phyloP scores from a whole-genome alignment of 1,140 invertebrate genomes.

The Aphidius gifuensis region DNA sequence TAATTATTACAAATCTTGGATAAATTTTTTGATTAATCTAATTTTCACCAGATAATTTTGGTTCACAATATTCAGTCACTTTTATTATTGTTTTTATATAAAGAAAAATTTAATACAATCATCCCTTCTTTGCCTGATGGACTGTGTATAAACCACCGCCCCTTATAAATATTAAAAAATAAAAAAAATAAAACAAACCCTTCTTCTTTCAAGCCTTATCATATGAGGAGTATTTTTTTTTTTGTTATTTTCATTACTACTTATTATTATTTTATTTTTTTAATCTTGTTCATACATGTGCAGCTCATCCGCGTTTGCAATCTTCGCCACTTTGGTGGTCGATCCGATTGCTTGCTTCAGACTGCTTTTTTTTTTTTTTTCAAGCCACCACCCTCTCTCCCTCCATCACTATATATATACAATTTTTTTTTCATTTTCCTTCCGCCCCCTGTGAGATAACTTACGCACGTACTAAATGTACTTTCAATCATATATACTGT shows the following conservation, averaged over 20 bases:
- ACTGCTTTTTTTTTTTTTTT: slow-evolving; percentile 9
- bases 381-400: neutral
- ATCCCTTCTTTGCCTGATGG: slow-evolving; percentile 10
- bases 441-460: slow-evolving; percentile 20
- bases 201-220: slow-evolving; percentile 20
- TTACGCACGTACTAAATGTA: slow-evolving; percentile 22
- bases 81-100: neutral
- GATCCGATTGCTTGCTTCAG: slow-evolving; percentile 26
- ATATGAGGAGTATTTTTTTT: slow-evolving; percentile 6
- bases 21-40: too few species aligned
- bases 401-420: slow-evolving; percentile 22
- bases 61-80: too few species aligned
- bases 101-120: neutral
- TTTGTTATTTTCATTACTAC: slow-evolving; percentile 10
- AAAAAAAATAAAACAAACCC: slow-evolving; percentile 17
- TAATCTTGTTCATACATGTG: slow-evolving; percentile 20
- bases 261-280: slow-evolving; percentile 14
- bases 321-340: slow-evolving; percentile 38
- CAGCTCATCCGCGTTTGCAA: slow-evolving; percentile 22
- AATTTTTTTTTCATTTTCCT: slow-evolving; percentile 15
- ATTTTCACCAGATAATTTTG: too few species aligned
- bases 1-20: too few species aligned
- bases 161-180: slow-evolving; percentile 12
- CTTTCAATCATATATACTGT: slow-evolving; percentile 20
- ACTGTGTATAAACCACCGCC: neutral